phyloP scores from a whole-genome alignment of 2,113 vertebrate species.

The Mesoclemmys tuberculata region DNA sequence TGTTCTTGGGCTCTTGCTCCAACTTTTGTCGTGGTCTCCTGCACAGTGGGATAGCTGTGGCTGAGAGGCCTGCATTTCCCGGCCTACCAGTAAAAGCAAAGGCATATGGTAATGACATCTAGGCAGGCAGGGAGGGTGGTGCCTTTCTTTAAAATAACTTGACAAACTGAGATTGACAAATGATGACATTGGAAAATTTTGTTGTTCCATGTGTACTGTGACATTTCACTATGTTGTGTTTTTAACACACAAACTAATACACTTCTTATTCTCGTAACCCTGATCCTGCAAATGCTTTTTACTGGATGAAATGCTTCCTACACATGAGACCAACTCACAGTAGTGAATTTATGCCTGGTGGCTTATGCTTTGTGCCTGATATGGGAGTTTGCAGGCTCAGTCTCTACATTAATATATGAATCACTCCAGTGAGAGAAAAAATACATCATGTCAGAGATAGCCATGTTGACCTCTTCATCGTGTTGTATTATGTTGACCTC shows the following conservation, averaged over 20 bases:
- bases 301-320: constrained; percentile 3
- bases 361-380: not conserved
- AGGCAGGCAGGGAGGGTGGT: not conserved
- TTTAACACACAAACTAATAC: not conserved
- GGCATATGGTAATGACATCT: not conserved
- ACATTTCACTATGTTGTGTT: not conserved
- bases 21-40: not conserved
- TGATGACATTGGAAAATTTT: not conserved
- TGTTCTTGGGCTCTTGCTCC: not conserved
- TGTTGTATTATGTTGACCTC: not conserved
- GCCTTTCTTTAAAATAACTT: not conserved
- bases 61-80: not conserved
- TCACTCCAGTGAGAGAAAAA: not conserved
- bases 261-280: constrained; percentile 6
- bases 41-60: not conserved
- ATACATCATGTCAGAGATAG: not conserved
- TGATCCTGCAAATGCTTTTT: not conserved
- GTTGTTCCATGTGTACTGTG: not conserved
- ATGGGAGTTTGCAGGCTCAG: not conserved
- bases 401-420: rapidly evolving
- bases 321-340: not conserved
- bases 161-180: not conserved
- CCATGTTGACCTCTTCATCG: rapidly evolving
- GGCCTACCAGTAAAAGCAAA: not conserved
- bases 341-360: not conserved